Evolutionary conservation across 2,113 vertebrate species (phyloP), one percentile per base, ranked within the genome.

Genomic region (Bubo scandiacus): DNA sequence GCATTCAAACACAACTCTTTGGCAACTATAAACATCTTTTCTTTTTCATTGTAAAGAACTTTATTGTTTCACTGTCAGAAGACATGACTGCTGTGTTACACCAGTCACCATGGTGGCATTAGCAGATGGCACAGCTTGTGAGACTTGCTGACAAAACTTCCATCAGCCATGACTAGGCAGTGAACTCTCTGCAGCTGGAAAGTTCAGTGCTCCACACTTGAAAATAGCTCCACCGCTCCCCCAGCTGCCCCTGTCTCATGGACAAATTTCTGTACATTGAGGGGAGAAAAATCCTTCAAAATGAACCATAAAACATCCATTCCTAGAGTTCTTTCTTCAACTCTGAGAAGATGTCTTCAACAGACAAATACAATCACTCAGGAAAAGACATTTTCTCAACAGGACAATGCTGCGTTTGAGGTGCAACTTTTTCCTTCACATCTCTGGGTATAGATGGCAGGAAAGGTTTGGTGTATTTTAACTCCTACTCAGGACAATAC

Each of bases 171-270:
- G 54, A 91, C 75, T 59, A 54, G 52, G 79, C 86, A 96, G 21
- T 16, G 68, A 95, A 49, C 58, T 47, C 47, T 45, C 58, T 90
- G 79, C 77, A 89, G 42, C 42, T 23, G 84, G 43, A 74, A 74
- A 36, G 1, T 26, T 32, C 51, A 29, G 14, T 22, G 29, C 29
- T 70, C 40, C 84, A 32, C 59, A 47, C 19, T 42, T 51, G 5
- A 2, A 51, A 70, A 15, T 8, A 70, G 36, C 8, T 61, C 6
- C 23, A 49, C 20, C 11, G 7, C 1, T 11, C 2, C 5, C 4
- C 1, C 12, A 80, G 19, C 13, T 77, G 38, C 12, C 27, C 7
- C 21, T 12, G 20, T 43, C 63, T 78, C 63, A 63, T 11, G 4
- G 81, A 84, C n/a, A 36, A 38, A 36, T 27, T 62, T 54, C 15